These are phyloP conservation scores for Amphimallon solstitiale DNA, from an alignment of 2,888 invertebrate species.

Conservation along the genomic window DNA sequence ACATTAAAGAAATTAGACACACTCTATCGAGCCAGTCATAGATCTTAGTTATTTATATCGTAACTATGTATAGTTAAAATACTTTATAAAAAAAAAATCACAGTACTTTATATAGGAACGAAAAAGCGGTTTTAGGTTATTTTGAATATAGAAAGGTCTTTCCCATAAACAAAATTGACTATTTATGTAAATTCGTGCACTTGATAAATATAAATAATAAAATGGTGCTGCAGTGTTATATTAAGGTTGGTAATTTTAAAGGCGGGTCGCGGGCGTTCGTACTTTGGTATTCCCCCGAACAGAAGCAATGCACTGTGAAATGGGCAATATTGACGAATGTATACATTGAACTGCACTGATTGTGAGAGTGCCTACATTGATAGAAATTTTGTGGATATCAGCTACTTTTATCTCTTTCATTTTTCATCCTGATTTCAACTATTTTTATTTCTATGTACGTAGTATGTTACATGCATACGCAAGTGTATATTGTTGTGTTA, in stretches of 20 bases:
- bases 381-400: conserved; percentile 11
- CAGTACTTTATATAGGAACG: too few species aligned
- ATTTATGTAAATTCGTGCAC: conserved; percentile 13
- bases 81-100: too few species aligned
- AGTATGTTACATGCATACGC: too few species aligned
- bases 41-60: too few species aligned
- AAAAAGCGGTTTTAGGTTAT: too few species aligned
- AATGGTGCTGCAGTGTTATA: conserved; percentile 6
- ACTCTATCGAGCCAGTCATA: too few species aligned
- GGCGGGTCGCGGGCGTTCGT: neutral
- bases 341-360: conserved; percentile 38
- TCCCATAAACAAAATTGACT: neutral
- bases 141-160: conserved; percentile 15
- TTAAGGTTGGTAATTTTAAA: conserved; percentile 17
- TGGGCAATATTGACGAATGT: conserved; percentile 56
- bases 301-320: conserved; percentile 59
- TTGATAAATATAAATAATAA: conserved; percentile 31
- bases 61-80: too few species aligned
- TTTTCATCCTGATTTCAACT: too few species aligned
- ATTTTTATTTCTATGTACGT: too few species aligned
- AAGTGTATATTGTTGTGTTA: too few species aligned
- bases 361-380: neutral
- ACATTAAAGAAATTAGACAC: too few species aligned
- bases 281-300: conserved; percentile 45
- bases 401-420: too few species aligned